A percentile compares a stretch with the other conserved stretches of the same genome.
Evolutionary conservation across 2,797 vertebrate genomes (phyloP).

Genomic region (Okamejei kenojei): DNA sequence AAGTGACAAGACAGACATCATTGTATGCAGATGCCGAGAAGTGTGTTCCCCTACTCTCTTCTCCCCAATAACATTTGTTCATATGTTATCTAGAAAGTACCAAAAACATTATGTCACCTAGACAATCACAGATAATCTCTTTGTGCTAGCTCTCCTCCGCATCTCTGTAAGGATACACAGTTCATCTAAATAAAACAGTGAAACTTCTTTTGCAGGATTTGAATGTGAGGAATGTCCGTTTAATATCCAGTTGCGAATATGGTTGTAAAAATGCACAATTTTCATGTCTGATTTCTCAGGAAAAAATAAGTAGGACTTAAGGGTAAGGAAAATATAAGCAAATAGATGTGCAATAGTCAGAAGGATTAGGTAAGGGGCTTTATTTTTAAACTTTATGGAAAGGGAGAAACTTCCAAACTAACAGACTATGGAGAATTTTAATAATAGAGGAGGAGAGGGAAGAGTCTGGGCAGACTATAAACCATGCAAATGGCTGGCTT

Average conservation of each 20-base stretch:
- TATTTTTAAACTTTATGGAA: background rate
- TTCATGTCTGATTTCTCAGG: background rate
- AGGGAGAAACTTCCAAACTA: background rate
- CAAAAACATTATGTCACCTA: too few species aligned
- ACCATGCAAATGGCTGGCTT: background rate
- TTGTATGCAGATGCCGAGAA: too few species aligned
- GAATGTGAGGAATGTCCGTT: background rate
- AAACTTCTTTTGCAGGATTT: background rate
- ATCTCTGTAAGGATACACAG: background rate
- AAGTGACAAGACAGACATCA: too few species aligned
- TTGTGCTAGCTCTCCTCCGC: too few species aligned
- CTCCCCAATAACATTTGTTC: too few species aligned
- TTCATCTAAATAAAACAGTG: background rate
- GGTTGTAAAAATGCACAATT: background rate
- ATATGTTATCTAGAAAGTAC: too few species aligned
- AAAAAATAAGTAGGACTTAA: background rate
- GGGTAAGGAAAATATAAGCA: background rate
- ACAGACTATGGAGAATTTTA: background rate
- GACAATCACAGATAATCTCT: too few species aligned
- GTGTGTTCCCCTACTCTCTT: too few species aligned
- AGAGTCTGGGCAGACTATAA: background rate
- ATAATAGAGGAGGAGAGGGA: background rate
- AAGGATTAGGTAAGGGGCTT: background rate
- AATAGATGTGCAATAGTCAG: background rate
- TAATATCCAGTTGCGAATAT: background rate